Percentiles rank a stretch among this genome's conserved stretches.
Conservation (phyloP, 2,113 vertebrate species). For the Syngnathus typhle region DNA sequence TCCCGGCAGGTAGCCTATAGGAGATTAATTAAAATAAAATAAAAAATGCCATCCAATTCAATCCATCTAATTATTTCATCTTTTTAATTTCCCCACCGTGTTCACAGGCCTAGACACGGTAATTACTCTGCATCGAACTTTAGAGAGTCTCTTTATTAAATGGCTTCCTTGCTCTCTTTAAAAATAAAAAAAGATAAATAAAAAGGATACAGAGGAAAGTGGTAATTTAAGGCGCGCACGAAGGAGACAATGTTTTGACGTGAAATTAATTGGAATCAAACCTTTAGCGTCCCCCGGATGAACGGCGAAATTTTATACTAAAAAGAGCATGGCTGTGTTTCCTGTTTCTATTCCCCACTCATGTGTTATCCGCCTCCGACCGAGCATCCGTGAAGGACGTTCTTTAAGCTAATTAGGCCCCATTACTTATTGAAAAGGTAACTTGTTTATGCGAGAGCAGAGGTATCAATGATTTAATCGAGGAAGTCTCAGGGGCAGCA, state of each 20-base stretch:
- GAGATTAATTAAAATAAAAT: conserved; percentile 8
- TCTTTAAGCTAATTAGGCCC: conserved; percentile 56
- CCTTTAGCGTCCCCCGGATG: not conserved
- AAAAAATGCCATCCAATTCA: conserved; percentile 13
- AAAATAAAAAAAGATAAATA: conserved; percentile 6
- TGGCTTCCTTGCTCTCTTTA: not conserved
- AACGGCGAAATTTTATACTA: conserved; percentile 18
- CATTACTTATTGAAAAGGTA: conserved; percentile 68
- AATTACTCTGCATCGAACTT: conserved; percentile 18
- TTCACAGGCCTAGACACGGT: conserved; percentile 12
- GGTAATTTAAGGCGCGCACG: conserved; percentile 9
- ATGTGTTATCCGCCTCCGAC: conserved; percentile 28
- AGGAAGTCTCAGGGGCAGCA: conserved; percentile 29
- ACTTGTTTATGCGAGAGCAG: conserved; percentile 62
- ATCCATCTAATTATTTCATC: conserved; percentile 20
- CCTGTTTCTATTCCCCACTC: conserved; percentile 4
- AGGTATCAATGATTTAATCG: conserved; percentile 66
- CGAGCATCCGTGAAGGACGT: conserved; percentile 14
- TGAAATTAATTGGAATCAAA: conserved; percentile 12
- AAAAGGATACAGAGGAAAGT: conserved; percentile 5
- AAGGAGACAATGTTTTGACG: conserved; percentile 8
- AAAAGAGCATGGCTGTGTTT: not conserved
- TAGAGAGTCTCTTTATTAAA: conserved; percentile 15
- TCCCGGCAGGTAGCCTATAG: conserved; percentile 15
- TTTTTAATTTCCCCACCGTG: conserved; percentile 13